Conservation (phyloP, 1,140 invertebrate species). For the Coptotermes formosanus region DNA sequence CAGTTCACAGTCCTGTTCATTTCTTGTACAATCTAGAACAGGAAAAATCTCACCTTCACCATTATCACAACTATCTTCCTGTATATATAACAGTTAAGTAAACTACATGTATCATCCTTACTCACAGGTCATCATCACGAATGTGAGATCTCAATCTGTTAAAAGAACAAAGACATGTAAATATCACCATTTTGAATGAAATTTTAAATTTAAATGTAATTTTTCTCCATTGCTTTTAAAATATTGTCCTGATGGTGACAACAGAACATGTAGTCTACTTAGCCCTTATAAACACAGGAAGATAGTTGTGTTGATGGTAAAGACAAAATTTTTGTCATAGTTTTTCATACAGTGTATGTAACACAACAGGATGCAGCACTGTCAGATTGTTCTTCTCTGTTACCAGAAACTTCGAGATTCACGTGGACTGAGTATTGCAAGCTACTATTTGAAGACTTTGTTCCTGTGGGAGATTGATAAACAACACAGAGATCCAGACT, state of each 20-base stretch:
- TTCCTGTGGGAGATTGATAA: neutral
- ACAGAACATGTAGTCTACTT: neutral
- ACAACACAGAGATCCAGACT: neutral
- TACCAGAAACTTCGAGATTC: neutral
- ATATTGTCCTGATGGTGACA: neutral
- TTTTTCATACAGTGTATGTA: neutral
- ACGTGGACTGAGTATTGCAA: neutral
- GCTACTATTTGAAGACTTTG: neutral
- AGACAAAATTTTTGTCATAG: neutral
- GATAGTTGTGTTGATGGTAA: neutral
- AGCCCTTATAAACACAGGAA: neutral
- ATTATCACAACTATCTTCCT: too few relatives aligned
- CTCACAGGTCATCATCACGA: too few relatives aligned
- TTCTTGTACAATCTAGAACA: too few relatives aligned
- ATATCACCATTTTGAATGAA: too few relatives aligned
- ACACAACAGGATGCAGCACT: neutral
- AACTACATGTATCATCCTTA: too few relatives aligned
- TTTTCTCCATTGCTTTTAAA: too few relatives aligned
- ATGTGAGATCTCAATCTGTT: too few relatives aligned
- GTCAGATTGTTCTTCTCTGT: neutral
- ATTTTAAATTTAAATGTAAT: too few relatives aligned
- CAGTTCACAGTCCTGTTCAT: too few relatives aligned
- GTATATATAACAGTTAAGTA: too few relatives aligned
- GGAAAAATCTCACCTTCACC: too few relatives aligned
- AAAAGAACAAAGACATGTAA: too few relatives aligned